Percentiles rank a stretch among this genome's conserved stretches.
These are phyloP conservation scores for Liposcelis brunnea DNA, from an alignment of 2,888 invertebrate species.

Conservation along the genomic window DNA sequence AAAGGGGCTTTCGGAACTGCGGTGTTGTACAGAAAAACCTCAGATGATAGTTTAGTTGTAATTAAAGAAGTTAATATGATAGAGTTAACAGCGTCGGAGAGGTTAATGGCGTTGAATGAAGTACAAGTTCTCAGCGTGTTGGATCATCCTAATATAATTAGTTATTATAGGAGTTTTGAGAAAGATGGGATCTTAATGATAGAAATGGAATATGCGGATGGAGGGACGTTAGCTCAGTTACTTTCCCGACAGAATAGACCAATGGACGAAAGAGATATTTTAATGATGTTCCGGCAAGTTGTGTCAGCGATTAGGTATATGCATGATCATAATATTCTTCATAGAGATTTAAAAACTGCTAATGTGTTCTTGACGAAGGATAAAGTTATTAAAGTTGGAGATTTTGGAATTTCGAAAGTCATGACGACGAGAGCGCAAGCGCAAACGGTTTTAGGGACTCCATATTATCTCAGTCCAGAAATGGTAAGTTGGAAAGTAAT, in stretches of 20 bases:
- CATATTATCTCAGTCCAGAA: constrained; percentile 58
- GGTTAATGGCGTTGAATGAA: constrained; percentile 50
- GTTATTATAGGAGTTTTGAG: constrained; percentile 56
- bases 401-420: constrained; percentile 60
- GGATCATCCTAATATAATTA: constrained; percentile 56
- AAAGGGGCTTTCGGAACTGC: constrained; percentile 58
- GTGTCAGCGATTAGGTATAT: constrained; percentile 49
- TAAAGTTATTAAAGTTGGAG: constrained; percentile 49
- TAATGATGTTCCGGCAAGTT: constrained; percentile 47
- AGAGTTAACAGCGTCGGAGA: constrained; percentile 44
- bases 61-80: constrained; percentile 57
- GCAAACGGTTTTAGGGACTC: constrained; percentile 52
- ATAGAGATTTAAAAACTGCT: constrained; percentile 53
- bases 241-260: constrained; percentile 33
- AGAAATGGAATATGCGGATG: constrained; percentile 66
- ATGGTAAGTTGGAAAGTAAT: constrained; percentile 35
- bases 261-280: constrained; percentile 42
- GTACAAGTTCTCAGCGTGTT: constrained; percentile 49
- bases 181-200: constrained; percentile 50
- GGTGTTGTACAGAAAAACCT: constrained; percentile 41
- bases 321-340: constrained; percentile 47
- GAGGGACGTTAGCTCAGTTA: constrained; percentile 49
- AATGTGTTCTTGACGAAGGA: constrained; percentile 53
- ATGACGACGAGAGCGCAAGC: constrained; percentile 47
- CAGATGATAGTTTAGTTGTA: constrained; percentile 46